These are phyloP conservation scores for Mastigias papua DNA, from an alignment of 30 jellyfish, hydroid and myxozoan species.

Conservation along the genomic window DNA sequence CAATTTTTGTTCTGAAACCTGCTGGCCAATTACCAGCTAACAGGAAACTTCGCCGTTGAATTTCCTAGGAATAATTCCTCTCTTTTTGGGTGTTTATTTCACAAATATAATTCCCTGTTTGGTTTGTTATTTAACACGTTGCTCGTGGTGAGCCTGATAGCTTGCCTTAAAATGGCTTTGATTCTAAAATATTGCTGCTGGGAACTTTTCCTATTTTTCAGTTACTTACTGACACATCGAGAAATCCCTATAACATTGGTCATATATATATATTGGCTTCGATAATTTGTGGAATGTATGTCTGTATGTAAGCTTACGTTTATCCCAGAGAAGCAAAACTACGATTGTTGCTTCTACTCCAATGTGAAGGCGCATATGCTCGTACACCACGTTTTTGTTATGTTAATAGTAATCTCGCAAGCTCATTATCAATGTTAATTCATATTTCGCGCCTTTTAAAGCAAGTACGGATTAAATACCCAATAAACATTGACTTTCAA, in stretches of 20 bases:
- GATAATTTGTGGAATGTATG: too few species aligned
- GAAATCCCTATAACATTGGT: too few species aligned
- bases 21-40: conserved; percentile 27
- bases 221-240: too few species aligned
- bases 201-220: too few species aligned
- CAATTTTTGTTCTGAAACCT: conserved; percentile 57
- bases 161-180: too few species aligned
- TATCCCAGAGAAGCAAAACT: background rate
- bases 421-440: background rate
- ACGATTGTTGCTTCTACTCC: background rate
- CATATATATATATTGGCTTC: too few species aligned
- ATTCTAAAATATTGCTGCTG: too few species aligned
- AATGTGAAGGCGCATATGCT: conserved; percentile 5
- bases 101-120: background rate
- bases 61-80: background rate
- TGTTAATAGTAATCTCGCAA: background rate
- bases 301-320: too few species aligned
- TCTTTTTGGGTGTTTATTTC: background rate
- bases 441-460: conserved; percentile 10
- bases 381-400: background rate
- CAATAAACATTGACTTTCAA: background rate
- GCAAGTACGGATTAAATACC: background rate
- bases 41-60: conserved; percentile 16
- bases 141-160: background rate
- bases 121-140: background rate